Evolutionary conservation across 2,113 vertebrate species (phyloP), one percentile per base, ranked within the genome.

Genomic region (Grus americana): DNA sequence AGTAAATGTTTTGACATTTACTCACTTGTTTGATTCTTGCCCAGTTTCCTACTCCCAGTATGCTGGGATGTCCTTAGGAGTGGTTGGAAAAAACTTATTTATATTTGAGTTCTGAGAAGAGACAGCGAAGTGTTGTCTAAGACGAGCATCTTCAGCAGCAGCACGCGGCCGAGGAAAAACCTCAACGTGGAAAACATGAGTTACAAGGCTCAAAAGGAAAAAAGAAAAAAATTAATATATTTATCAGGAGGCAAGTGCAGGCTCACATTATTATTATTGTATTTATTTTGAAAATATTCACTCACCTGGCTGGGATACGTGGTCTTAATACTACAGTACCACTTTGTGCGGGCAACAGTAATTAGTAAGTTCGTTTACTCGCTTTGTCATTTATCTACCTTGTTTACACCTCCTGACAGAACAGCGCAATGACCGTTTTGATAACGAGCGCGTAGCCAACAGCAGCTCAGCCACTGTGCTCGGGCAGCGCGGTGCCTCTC

Each of bases 1-100:
- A 86, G 75, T 47, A 73, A 83, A 92, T 86, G 65, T 86, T 95
- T 89, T 94, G 90, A 84, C 88, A 46, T 89, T 86, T 68, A 36
- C 78, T 92, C 86, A 65, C 72, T 94, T 50, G 63, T 92, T 96
- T 94, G 80, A 85, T 72, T 92, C 76, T 29, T 70, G 42, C 32
- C 75, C 61, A 75, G 52, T 88, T 97, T 97, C 91, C 96, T 87
- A 16, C 61, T 93, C 24, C 22, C 44, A 12, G 67, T 10, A 16
- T 0, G 3, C 73, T 22, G 49, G 54, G 58, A 79, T 54, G 70
- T 78, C 44, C 81, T 84, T 49, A 57, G 49, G 74, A 62, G 71
- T 20, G 87, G 67, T 21, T 86, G 88, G 90, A 78, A 86, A 83
- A 91, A 23, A 2, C 0, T 61, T 92, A 89, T 93, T 95, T 91